Percentiles rank a stretch among this genome's conserved stretches.
Conservation (phyloP, 2,888 invertebrate genomes). For the Mesochorus sp. region DNA sequence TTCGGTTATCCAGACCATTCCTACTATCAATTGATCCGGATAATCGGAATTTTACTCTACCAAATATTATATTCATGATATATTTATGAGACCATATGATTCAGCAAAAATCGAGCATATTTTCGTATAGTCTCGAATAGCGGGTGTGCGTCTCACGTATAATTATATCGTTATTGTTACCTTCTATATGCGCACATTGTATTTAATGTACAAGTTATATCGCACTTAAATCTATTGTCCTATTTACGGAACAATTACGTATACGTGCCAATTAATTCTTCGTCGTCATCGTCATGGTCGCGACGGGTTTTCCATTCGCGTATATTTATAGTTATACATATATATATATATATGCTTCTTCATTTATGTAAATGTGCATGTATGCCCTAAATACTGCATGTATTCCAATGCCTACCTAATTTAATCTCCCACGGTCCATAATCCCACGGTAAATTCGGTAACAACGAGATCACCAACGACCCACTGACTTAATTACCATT, state of each 20-base stretch:
- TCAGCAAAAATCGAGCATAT: too few relatives aligned
- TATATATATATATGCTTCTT: too few relatives aligned
- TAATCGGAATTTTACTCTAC: too few relatives aligned
- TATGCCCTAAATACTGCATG: background rate
- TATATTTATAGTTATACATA: background rate
- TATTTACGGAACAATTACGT: slow-evolving; percentile 48
- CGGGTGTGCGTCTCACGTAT: too few relatives aligned
- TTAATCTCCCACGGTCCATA: slow-evolving; percentile 51
- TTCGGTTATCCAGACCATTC: too few relatives aligned
- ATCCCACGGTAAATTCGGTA: slow-evolving; percentile 49
- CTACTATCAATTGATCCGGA: too few relatives aligned
- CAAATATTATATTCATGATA: too few relatives aligned
- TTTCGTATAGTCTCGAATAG: too few relatives aligned
- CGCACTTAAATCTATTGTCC: slow-evolving; percentile 27
- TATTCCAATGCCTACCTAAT: slow-evolving; percentile 41
- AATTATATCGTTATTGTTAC: background rate
- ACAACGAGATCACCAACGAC: slow-evolving; percentile 20
- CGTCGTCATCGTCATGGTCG: background rate
- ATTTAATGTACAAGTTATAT: background rate
- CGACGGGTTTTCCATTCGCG: too few relatives aligned
- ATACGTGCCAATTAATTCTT: slow-evolving; percentile 40
- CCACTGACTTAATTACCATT: slow-evolving; percentile 26
- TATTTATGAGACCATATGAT: too few relatives aligned
- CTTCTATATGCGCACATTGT: background rate
- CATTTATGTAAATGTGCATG: background rate